Percentiles rank a stretch among this genome's conserved stretches.
phyloP scores from a whole-genome alignment of 2,888 invertebrate genomes.

The Hirtodrosophila confusa region DNA sequence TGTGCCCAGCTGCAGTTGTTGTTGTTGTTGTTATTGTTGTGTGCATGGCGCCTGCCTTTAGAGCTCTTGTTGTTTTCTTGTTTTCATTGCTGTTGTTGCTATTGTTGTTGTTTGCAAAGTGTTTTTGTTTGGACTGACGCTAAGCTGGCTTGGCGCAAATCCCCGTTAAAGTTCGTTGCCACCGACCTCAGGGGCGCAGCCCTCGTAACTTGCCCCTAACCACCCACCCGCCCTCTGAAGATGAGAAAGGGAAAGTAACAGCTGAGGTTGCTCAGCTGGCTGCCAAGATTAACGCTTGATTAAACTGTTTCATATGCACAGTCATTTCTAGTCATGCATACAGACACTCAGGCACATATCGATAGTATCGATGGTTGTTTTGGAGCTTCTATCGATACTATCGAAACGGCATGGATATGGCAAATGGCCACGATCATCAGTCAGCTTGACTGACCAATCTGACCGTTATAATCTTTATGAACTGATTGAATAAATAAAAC shows the following conservation, averaged over 20 bases:
- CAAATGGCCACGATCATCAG: too few relatives aligned
- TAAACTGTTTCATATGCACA: conserved; percentile 43
- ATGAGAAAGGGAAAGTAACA: conserved; percentile 21
- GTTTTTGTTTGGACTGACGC: conserved; percentile 61
- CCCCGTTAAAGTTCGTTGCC: conserved; percentile 63
- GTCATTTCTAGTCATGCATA: conserved; percentile 1
- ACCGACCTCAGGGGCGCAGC: conserved; percentile 30
- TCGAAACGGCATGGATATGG: too few relatives aligned
- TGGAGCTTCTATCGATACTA: too few relatives aligned
- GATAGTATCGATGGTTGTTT: too few relatives aligned
- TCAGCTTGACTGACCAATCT: too few relatives aligned
- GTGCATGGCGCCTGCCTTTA: conserved; percentile 24
- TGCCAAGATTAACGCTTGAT: conserved; percentile 57
- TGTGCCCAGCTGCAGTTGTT: conserved; percentile 49
- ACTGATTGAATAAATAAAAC: too few relatives aligned
- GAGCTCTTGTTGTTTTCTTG: conserved; percentile 4
- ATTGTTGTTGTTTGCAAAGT: conserved; percentile 49
- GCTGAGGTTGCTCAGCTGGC: conserved; percentile 50
- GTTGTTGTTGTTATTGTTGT: conserved; percentile 4
- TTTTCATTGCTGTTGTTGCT: conserved; percentile 30
- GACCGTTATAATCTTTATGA: too few relatives aligned
- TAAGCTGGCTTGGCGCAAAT: conserved; percentile 60
- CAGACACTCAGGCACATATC: too few relatives aligned
- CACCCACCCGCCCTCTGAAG: background rate
- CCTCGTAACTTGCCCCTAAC: background rate